Evolutionary conservation across 2,797 vertebrate species (phyloP).

Genomic region (Platalea minor): DNA sequence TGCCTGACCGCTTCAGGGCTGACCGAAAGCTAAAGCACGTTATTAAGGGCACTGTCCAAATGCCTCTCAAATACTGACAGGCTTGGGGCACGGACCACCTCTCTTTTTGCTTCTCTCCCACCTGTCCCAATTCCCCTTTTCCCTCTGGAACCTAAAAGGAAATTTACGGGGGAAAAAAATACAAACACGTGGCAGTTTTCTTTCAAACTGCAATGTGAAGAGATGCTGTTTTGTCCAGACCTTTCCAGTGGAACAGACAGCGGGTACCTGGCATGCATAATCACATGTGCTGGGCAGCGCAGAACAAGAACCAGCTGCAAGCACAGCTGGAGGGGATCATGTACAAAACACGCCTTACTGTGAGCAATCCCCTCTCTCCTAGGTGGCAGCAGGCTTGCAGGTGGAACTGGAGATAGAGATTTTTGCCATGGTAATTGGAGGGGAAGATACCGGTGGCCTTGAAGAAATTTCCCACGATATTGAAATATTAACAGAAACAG

Average conservation of each 20-base stretch:
- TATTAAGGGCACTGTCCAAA: background rate
- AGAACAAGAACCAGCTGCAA: background rate
- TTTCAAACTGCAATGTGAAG: background rate
- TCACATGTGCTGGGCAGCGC: background rate
- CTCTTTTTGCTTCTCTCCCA: background rate
- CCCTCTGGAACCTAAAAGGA: background rate
- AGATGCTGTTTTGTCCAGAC: background rate
- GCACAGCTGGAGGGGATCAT: background rate
- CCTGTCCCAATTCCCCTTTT: background rate
- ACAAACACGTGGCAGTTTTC: background rate
- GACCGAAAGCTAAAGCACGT: background rate
- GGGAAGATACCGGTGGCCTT: slow-evolving; percentile 30
- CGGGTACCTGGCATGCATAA: background rate
- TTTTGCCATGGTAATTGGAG: slow-evolving; percentile 72
- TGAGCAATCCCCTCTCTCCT: background rate
- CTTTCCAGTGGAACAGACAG: background rate
- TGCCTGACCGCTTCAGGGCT: background rate
- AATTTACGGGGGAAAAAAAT: background rate
- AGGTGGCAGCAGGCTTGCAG: slow-evolving; percentile 89
- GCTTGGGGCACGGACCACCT: background rate
- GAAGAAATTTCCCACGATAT: slow-evolving; percentile 75
- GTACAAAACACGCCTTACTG: background rate
- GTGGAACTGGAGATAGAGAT: slow-evolving; percentile 82
- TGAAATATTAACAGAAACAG: slow-evolving; percentile 83
- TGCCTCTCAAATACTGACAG: background rate